Base-by-base conservation (phyloP, 2,888 invertebrate genomes). In the Reticulitermes lucifugus region DNA sequence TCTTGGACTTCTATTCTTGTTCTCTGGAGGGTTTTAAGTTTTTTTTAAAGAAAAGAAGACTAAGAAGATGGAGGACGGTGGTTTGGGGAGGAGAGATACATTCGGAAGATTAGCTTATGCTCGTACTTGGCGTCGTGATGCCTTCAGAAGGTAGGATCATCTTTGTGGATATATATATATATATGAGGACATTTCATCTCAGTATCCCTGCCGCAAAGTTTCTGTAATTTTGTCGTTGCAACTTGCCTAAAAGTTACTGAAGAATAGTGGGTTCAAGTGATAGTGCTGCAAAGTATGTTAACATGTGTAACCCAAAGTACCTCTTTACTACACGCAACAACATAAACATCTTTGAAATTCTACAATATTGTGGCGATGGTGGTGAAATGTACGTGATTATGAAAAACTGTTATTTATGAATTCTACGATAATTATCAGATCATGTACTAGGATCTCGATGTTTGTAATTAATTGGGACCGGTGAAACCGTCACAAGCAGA, bases 51-150 rank as follows among this genome's bases (percentile, higher is more conserved):
- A 41, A 46, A 59, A 29, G 46, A 41, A 35, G 73, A 6, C n/a
- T 35, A 43, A n/a, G 43, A 77, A 77, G 77, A 43, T 12, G 41
- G 73, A 35, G 73, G 14, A 35, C 29, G 10, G 29, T 59, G 46
- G 21, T 25, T 29, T 79, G 77, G 29, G 79, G 43, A 29, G 77
- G 79, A 70, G 83, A 80, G 85, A 83, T 83, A 77, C 85, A 83
- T 83, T 85, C 77, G 46, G 83, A 79, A 83, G 85, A 85, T 85
- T 85, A 85, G 85, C 85, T 71, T 59, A 25, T 65, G 83, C 73
- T 75, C 46, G 21, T 65, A 14, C 12, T 9, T 65, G 5, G 25
- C 21, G 35, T 46, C 46, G 9, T 12, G 46, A 12, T 73, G 77
- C 77, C 46, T 77, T 9, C 46, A 41, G n/a, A 12, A 77, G 77